These are phyloP conservation scores for Laupala kohalensis DNA, from an alignment of 1,140 invertebrate species.

Conservation along the genomic window DNA sequence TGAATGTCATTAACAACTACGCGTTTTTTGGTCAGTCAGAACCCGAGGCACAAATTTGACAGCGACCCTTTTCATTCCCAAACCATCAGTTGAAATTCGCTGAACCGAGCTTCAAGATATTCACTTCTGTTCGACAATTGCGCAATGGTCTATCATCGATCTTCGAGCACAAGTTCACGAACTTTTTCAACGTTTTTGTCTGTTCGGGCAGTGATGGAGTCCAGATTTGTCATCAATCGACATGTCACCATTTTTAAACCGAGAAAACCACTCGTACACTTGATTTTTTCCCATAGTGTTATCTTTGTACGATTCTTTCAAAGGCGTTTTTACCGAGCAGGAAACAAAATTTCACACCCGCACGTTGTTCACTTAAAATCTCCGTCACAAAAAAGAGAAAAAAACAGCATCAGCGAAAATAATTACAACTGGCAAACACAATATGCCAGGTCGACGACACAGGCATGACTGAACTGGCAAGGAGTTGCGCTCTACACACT, in stretches of 20 bases:
- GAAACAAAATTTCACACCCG: constrained; percentile 12
- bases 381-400: constrained; percentile 12
- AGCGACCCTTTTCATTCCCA: background rate
- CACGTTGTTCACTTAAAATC: constrained; percentile 11
- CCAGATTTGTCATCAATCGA: constrained; percentile 18
- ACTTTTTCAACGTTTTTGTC: constrained; percentile 23
- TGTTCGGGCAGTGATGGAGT: constrained; percentile 19
- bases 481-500: no score
- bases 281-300: constrained; percentile 13
- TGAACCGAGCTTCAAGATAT: constrained; percentile 14
- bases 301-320: constrained; percentile 15
- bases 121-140: constrained; percentile 11
- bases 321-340: constrained; percentile 9
- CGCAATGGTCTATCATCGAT: constrained; percentile 19
- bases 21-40: no score
- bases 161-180: constrained; percentile 19
- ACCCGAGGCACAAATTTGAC: no score
- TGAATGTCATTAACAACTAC: no score
- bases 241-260: constrained; percentile 18
- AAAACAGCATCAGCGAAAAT: background rate
- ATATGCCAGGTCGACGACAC: no score
- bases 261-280: constrained; percentile 16
- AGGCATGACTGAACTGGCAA: no score
- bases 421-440: no score
- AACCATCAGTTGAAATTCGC: constrained; percentile 15